Evolutionary conservation across 2,797 vertebrate genomes (phyloP).

Genomic region (Cuniculus paca): DNA sequence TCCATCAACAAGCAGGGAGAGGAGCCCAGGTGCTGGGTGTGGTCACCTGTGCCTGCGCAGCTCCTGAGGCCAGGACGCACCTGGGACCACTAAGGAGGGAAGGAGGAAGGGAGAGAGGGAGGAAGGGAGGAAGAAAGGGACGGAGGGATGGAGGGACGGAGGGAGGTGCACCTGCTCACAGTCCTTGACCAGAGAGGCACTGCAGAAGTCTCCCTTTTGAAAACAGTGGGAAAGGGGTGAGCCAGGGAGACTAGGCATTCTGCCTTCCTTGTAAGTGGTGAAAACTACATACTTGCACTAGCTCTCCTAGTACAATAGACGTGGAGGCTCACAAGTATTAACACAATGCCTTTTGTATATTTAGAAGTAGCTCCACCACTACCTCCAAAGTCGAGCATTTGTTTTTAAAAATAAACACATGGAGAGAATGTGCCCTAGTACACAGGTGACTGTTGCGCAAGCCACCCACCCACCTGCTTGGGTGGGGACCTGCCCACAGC

Average conservation of each 20-base stretch:
- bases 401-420: conserved; percentile 74
- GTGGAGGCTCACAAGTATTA: background rate
- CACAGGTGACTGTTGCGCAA: conserved; percentile 88
- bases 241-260: background rate
- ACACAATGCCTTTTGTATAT: conserved; percentile 45
- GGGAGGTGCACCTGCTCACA: background rate
- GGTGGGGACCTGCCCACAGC: conserved; percentile 89
- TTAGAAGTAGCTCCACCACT: conserved; percentile 37
- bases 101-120: background rate
- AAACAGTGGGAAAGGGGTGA: background rate
- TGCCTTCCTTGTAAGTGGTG: background rate
- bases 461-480: conserved; percentile 83
- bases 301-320: background rate
- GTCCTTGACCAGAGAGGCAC: accelerated
- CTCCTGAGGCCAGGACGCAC: background rate
- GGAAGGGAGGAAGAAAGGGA: too few relatives aligned
- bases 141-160: background rate
- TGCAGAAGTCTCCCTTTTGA: background rate
- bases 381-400: conserved; percentile 69
- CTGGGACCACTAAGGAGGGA: background rate
- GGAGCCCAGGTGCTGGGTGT: background rate
- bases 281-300: background rate
- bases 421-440: conserved; percentile 69
- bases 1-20: background rate
- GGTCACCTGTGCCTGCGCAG: background rate